Conservation (phyloP, 2,888 invertebrate genomes). For the Bellardia pandia region DNA sequence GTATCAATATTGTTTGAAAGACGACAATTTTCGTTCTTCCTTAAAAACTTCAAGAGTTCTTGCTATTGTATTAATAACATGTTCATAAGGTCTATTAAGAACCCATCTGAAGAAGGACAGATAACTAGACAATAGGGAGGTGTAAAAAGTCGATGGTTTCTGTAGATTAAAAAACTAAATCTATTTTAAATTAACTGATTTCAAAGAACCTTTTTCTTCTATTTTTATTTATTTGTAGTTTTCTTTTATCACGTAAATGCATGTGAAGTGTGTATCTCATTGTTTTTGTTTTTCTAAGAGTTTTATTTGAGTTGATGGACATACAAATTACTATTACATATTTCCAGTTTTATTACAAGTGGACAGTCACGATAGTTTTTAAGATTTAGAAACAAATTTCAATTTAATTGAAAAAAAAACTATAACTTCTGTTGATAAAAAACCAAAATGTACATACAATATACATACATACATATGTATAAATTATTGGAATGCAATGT, state of each 20-base stretch:
- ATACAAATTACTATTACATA: constrained; percentile 35
- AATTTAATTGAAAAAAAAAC: constrained; percentile 5
- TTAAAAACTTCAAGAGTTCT: background rate
- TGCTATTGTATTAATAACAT: constrained; percentile 3
- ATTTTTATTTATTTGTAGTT: too few species aligned
- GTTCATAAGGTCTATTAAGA: constrained; percentile 33
- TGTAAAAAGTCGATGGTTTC: constrained; percentile 58
- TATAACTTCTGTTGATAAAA: constrained; percentile 47
- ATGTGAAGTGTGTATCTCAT: constrained; percentile 12
- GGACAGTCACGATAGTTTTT: constrained; percentile 25
- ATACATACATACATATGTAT: too few species aligned
- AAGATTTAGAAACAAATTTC: background rate
- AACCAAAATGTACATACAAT: too few species aligned
- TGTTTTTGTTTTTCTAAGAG: background rate
- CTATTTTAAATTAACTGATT: constrained; percentile 44
- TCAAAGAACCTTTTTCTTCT: background rate
- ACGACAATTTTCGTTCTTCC: constrained; percentile 63
- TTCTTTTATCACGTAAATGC: background rate
- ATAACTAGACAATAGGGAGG: constrained; percentile 31
- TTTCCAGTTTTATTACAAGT: constrained; percentile 34
- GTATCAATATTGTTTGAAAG: constrained; percentile 68
- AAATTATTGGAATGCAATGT: too few species aligned
- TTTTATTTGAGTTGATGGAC: constrained; percentile 17
- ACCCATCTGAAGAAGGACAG: constrained; percentile 1
- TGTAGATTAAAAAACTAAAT: constrained; percentile 39